Conservation (phyloP, 2,797 vertebrate species). For the Typhlichthys eigenmanni region DNA sequence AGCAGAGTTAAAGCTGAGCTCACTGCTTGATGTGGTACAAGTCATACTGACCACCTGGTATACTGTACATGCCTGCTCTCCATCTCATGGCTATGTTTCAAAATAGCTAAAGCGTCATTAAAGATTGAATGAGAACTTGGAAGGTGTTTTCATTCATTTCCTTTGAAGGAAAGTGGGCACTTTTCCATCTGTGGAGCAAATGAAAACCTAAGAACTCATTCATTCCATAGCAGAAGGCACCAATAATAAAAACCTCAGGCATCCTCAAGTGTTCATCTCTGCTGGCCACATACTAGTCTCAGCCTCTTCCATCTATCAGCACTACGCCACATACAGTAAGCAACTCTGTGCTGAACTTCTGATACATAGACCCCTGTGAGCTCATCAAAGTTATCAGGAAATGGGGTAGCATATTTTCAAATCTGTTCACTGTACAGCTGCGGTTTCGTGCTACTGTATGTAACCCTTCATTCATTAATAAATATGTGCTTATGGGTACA, state of each 20-base stretch:
- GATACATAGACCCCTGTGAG: too few species aligned
- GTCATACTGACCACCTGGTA: constrained; percentile 49
- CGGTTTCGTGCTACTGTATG: too few species aligned
- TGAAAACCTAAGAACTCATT: constrained; percentile 60
- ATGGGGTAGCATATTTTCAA: too few species aligned
- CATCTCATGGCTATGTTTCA: constrained; percentile 59
- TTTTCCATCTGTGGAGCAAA: constrained; percentile 61
- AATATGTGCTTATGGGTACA: too few species aligned
- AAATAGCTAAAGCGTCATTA: constrained; percentile 63
- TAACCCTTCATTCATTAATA: too few species aligned
- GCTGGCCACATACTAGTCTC: too few species aligned
- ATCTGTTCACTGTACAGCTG: too few species aligned
- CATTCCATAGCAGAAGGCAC: constrained; percentile 54
- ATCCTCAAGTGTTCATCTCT: too few species aligned
- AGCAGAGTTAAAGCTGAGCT: constrained; percentile 49
- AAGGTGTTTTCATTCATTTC: constrained; percentile 14
- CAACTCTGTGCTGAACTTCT: too few species aligned
- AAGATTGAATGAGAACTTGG: constrained; percentile 65
- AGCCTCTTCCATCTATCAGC: too few species aligned
- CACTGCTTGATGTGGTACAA: constrained; percentile 43
- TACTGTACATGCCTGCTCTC: constrained; percentile 49
- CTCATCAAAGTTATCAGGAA: too few species aligned
- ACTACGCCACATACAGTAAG: too few species aligned
- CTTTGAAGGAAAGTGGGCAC: constrained; percentile 42
- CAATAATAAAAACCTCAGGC: constrained; percentile 24